phyloP scores from a whole-genome alignment of 2,113 vertebrate genomes.

The Girardinichthys multiradiatus region DNA sequence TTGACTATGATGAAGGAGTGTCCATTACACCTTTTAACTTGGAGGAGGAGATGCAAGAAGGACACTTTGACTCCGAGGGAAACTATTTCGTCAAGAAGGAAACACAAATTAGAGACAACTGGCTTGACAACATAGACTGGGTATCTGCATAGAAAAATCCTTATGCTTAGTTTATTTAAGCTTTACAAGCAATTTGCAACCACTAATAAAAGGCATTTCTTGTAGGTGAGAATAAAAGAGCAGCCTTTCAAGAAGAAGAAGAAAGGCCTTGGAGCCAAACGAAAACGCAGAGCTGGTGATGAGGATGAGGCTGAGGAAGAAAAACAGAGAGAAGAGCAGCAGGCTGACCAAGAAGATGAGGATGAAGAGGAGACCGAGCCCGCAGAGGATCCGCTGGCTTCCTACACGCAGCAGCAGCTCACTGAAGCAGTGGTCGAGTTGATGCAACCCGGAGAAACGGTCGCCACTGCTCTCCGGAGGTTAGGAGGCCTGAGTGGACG shows the following conservation, averaged over 20 bases:
- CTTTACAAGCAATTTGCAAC: background rate
- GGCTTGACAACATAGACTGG: constrained; percentile 96
- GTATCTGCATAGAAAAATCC: constrained; percentile 58
- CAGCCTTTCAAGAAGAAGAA: constrained; percentile 80
- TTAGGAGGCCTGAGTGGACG: constrained; percentile 80
- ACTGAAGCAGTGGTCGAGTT: constrained; percentile 83
- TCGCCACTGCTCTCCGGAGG: constrained; percentile 83
- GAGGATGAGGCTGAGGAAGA: constrained; percentile 84
- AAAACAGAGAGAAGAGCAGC: constrained; percentile 73
- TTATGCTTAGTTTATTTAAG: background rate
- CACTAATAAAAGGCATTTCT: background rate
- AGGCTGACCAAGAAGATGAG: constrained; percentile 58
- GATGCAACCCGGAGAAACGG: constrained; percentile 86
- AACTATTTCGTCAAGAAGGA: constrained; percentile 92
- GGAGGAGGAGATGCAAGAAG: constrained; percentile 92
- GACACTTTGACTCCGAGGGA: constrained; percentile 91
- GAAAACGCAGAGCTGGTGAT: constrained; percentile 76
- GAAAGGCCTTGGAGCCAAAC: constrained; percentile 80
- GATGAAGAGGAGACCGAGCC: constrained; percentile 71
- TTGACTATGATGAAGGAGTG: constrained; percentile 89
- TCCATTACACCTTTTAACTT: constrained; percentile 92
- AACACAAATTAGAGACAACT: constrained; percentile 88
- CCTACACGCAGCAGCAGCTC: constrained; percentile 73
- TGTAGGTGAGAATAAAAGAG: constrained; percentile 86
- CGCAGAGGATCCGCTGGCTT: constrained; percentile 77